These are phyloP conservation scores for Molorchus minor DNA, from an alignment of 2,888 invertebrate genomes.

Conservation along the genomic window DNA sequence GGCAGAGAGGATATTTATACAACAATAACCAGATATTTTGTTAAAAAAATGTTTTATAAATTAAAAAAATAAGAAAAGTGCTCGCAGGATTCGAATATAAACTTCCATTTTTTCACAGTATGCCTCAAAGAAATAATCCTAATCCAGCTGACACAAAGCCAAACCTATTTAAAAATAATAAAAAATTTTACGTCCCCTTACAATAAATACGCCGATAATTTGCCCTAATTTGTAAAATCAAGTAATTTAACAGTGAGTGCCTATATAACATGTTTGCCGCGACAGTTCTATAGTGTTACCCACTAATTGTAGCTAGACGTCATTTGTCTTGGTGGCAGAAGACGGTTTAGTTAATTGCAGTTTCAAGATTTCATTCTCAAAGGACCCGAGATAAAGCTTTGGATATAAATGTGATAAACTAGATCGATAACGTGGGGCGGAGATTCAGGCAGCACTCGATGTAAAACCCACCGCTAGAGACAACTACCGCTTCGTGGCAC, in stretches of 20 bases:
- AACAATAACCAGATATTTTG: too few species aligned
- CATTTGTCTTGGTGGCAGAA: slow-evolving; percentile 20
- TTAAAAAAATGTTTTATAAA: too few species aligned
- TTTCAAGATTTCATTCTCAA: slow-evolving; percentile 27
- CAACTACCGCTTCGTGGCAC: neutral
- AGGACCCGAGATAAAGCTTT: slow-evolving; percentile 14
- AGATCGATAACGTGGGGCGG: slow-evolving; percentile 4
- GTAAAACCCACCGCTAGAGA: neutral
- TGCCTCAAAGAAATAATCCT: too few species aligned
- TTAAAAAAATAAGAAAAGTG: too few species aligned
- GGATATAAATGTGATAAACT: slow-evolving; percentile 21
- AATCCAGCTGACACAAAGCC: too few species aligned
- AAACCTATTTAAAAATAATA: too few species aligned
- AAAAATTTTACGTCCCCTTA: too few species aligned
- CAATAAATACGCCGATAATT: too few species aligned
- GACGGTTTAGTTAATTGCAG: slow-evolving; percentile 27
- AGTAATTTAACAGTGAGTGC: neutral
- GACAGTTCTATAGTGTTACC: slow-evolving; percentile 19
- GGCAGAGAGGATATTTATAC: too few species aligned
- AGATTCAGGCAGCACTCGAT: slow-evolving; percentile 9
- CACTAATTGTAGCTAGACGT: slow-evolving; percentile 12
- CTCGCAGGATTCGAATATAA: too few species aligned
- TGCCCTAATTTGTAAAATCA: too few species aligned
- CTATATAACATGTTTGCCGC: neutral
- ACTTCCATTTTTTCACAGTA: too few species aligned